phyloP scores from a whole-genome alignment of 2,888 invertebrate species.

The Tigriopus californicus region DNA sequence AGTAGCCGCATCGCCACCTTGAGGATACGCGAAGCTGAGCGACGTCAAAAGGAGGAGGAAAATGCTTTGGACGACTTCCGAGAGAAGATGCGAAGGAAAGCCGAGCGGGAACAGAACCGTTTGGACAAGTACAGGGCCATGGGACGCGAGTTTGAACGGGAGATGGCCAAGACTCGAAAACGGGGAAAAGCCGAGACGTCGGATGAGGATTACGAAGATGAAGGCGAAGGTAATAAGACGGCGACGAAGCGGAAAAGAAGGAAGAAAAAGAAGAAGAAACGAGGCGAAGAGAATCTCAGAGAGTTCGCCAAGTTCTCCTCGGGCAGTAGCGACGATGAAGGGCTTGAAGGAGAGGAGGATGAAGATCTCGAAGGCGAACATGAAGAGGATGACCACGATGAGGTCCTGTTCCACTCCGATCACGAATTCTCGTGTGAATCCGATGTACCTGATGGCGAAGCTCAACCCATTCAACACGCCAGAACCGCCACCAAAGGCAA shows the following conservation, averaged over 20 bases:
- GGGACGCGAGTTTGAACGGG: constrained; percentile 12
- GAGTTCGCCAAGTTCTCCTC: constrained; percentile 9
- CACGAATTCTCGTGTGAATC: constrained; percentile 86
- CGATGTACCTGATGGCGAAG: constrained; percentile 39
- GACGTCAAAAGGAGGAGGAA: constrained; percentile 51
- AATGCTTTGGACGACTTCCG: constrained; percentile 46
- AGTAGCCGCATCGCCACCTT: constrained; percentile 66
- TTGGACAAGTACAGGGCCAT: constrained; percentile 17
- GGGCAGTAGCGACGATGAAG: constrained; percentile 25
- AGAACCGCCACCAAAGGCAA: constrained; percentile 61
- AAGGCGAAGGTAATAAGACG: constrained; percentile 20
- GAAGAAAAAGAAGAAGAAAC: constrained; percentile 27
- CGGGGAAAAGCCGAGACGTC: constrained; percentile 15
- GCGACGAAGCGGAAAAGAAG: constrained; percentile 30
- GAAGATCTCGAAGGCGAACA: constrained; percentile 27
- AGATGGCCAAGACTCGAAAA: constrained; percentile 18
- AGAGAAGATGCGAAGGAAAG: constrained; percentile 30
- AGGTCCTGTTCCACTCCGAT: constrained; percentile 47
- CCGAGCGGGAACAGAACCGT: constrained; percentile 20
- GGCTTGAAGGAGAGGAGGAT: constrained; percentile 28
- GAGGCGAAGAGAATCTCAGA: constrained; percentile 9
- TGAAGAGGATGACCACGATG: constrained; percentile 31
- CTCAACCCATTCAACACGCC: constrained; percentile 56
- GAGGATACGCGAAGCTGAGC: constrained; percentile 67
- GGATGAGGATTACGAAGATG: neutral